Evolutionary conservation across 2,113 vertebrate genomes (phyloP).

Genomic region (Leucoraja erinaceus): DNA sequence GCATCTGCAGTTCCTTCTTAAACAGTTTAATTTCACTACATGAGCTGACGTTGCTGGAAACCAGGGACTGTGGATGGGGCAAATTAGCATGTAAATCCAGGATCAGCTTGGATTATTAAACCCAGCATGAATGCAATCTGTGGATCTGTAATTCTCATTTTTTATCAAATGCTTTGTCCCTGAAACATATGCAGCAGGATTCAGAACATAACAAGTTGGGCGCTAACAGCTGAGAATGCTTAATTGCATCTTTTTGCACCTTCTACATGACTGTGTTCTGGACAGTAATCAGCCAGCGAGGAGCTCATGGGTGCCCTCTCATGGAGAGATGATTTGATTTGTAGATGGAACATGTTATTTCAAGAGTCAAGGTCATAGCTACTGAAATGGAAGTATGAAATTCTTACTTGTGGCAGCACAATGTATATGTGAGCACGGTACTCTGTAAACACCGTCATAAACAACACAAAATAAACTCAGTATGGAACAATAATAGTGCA

Average conservation of each 20-base stretch:
- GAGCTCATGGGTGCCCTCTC: neutral
- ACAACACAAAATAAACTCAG: no score
- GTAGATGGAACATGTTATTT: no score
- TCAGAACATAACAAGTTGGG: neutral
- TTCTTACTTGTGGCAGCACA: no score
- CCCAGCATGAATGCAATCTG: neutral
- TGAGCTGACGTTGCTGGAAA: neutral
- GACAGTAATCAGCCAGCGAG: no score
- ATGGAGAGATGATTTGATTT: neutral
- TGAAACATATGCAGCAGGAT: neutral
- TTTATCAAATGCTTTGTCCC: neutral
- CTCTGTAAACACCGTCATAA: no score
- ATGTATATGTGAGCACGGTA: no score
- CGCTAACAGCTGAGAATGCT: neutral
- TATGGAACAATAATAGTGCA: no score
- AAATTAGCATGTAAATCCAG: neutral
- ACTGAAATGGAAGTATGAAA: no score
- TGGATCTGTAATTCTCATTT: constrained; percentile 5
- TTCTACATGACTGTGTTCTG: neutral
- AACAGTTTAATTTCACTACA: neutral
- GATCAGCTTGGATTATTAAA: neutral
- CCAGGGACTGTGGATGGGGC: neutral
- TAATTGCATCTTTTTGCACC: neutral
- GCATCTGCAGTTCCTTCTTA: no score
- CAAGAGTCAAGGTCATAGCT: no score